Base-by-base conservation (phyloP, 2,113 vertebrate species). In the Archocentrus centrarchus region DNA sequence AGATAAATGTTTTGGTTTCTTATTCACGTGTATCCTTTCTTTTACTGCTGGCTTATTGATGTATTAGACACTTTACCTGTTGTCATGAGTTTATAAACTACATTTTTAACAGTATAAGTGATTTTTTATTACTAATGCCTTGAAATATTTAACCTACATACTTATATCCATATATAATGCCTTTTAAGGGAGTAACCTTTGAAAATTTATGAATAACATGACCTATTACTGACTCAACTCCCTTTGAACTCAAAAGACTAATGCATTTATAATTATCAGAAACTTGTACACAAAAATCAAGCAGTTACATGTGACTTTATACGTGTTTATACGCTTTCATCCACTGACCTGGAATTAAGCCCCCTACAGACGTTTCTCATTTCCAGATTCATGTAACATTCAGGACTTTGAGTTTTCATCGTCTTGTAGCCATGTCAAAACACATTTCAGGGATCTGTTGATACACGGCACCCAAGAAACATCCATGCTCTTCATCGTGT, bases 381-480 rank as follows among this genome's bases (percentile, higher is more conserved):
- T 78, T 82, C 41, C 30, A 62, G 11, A 77, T 70, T 79, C 53
- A 86, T 75, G 59, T 63, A 77, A 78, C 79, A 79, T 87, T 1
- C 64, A 88, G 59, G 47, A 73, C 77, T 59, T 63, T 61, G 59
- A 59, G 57, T 37, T 78, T 82, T 53, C 20, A 59, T 79, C 75
- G 7, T 83, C 63, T 83, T 88, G 75, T 61, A 61, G 30, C 59
- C 30, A 11, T 82, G 83, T 90, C 77, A 57, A 85, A 91, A 89
- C 85, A 91, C 58, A 62, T 93, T 68, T 83, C 30, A 47, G 30
- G 50, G 53, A 89, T 79, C 32, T 89, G 92, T 86, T 91, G 86
- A 89, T 80, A 75, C 82, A 77, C 14, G 76, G 81, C 73, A 87
- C 84, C 60, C 80, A 87, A 81, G 79, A 88, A 44, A 61, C 44